Base-by-base conservation (phyloP, 2,888 invertebrate genomes). In the Stenolophus ochropezus region DNA sequence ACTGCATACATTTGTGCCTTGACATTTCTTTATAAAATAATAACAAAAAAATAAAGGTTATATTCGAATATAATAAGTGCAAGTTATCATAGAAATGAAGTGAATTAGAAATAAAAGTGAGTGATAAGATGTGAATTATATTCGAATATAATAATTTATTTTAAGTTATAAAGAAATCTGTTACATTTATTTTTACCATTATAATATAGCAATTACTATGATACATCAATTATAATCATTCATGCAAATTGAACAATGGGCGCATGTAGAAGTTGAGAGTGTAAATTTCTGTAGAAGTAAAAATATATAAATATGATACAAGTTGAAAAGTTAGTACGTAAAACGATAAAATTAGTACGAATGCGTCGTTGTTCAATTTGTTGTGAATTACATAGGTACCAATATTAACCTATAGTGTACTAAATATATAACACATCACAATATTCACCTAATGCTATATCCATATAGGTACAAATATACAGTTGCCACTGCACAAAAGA, bases 391-490 rank as follows among this genome's bases (percentile, higher is more conserved):
- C 47, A 49, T 74, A 81, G 75, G 81, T 81, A 81, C 81, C 81
- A 81, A 75, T 61, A 61, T 75, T 80, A 81, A 81, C 56, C 81
- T 73, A 74, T 61, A 56, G 56, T 87, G 87, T 86, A 88, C 89
- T 89, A 89, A 89, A 88, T 87, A 82, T 89, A 90, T 89, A 90
- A 89, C 90, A 90, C 90, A 90, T 89, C 90, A 90, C 90, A 89
- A 90, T 89, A 81, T 74, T 81, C 88, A 90, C 87, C 89, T 89
- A 89, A 87, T 86, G 87, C 88, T 89, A 89, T 85, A 89, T 89
- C 89, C 89, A 89, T 89, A 89, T 89, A 89, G 89, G 88, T 89
- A 89, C 89, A 89, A 89, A 89, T 89, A 88, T 89, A 89, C 89
- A 89, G 88, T 87, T 87, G 87, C 86, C 74, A 79, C 82, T 82